Conservation (phyloP, 2,888 invertebrate genomes). For the Agriopis leucophaearia region DNA sequence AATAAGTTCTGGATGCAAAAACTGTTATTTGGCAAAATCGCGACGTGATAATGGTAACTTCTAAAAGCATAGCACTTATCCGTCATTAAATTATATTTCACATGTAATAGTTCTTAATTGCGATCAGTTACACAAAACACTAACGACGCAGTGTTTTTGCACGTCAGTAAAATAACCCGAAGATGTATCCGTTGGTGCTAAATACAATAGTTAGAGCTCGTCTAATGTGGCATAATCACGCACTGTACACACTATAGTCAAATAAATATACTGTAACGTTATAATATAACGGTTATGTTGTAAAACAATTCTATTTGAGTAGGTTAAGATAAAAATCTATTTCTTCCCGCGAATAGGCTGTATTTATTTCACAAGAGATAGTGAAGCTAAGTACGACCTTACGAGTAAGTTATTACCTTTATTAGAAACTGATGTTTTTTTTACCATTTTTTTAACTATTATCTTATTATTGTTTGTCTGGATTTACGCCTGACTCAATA, state of each 20-base stretch:
- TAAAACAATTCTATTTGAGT: constrained; percentile 17
- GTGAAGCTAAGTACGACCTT: background rate
- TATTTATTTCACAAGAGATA: background rate
- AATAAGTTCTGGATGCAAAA: background rate
- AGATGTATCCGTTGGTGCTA: constrained; percentile 18
- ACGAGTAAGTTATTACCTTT: too few species aligned
- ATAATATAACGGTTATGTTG: constrained; percentile 19
- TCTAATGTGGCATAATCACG: constrained; percentile 37
- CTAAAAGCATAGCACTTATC: constrained; percentile 45
- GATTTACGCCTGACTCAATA: too few species aligned
- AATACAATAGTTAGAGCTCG: constrained; percentile 25
- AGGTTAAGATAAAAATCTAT: constrained; percentile 8
- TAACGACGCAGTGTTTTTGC: constrained; percentile 20
- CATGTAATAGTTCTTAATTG: constrained; percentile 48
- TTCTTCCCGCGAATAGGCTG: constrained; percentile 7
- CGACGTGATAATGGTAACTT: constrained; percentile 18
- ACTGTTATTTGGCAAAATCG: constrained; percentile 13
- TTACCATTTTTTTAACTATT: too few species aligned
- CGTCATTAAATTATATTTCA: constrained; percentile 48
- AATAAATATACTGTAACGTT: constrained; percentile 17
- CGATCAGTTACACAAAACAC: constrained; percentile 33
- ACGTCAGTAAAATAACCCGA: constrained; percentile 35
- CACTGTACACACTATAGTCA: constrained; percentile 14
- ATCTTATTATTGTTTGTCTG: too few species aligned
- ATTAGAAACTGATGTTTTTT: too few species aligned